Conservation (phyloP, 2,797 vertebrate species). For the Okamejei kenojei region DNA sequence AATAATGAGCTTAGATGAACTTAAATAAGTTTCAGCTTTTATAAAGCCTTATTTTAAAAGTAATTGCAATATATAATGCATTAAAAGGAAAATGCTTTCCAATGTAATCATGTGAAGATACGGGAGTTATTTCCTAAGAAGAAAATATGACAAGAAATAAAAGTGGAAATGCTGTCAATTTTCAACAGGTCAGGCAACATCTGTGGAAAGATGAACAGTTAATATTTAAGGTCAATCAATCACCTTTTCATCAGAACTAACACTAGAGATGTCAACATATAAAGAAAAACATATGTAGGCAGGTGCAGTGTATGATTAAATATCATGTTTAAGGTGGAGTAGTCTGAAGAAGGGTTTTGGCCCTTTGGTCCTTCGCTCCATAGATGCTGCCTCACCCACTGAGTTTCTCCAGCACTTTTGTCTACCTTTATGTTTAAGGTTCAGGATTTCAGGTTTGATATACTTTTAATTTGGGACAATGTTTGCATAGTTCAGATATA, state of each 20-base stretch:
- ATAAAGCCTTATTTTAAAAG: not conserved
- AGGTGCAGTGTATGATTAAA: not conserved
- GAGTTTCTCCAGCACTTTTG: no score
- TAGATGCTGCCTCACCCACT: no score
- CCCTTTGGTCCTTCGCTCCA: no score
- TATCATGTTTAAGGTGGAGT: no score
- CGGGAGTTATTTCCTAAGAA: not conserved
- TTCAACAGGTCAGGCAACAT: no score
- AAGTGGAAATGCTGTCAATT: no score
- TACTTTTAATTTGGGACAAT: not conserved
- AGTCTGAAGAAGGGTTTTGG: no score
- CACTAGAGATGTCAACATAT: not conserved
- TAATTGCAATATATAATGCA: not conserved
- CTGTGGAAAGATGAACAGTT: no score
- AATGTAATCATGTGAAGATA: not conserved
- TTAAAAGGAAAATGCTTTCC: not conserved
- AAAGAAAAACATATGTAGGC: not conserved
- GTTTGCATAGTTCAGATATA: not conserved
- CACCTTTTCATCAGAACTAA: no score
- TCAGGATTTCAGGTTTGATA: no score
- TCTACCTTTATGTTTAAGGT: no score
- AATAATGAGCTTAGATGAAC: not conserved
- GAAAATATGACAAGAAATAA: not conserved
- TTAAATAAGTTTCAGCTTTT: not conserved
- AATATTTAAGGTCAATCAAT: no score